Conservation (phyloP, 2,888 invertebrate genomes). For the Eilema sororculum region DNA sequence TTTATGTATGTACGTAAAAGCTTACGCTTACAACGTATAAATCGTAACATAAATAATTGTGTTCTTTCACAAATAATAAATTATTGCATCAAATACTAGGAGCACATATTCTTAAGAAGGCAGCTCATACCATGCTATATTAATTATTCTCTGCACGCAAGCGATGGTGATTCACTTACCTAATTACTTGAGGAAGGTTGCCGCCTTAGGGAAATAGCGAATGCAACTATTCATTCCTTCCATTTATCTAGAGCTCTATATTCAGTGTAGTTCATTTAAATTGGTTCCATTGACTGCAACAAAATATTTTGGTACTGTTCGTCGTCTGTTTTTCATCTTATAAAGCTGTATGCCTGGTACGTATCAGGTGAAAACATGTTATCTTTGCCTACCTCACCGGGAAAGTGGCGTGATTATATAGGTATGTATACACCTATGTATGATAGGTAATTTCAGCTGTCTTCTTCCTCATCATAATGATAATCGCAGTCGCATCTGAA, state of each 20-base stretch:
- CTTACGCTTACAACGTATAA: too few relatives aligned
- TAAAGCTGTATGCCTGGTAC: too few relatives aligned
- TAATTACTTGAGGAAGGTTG: slow-evolving; percentile 31
- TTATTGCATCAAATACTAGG: slow-evolving; percentile 44
- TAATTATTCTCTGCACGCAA: slow-evolving; percentile 14
- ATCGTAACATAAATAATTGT: too few relatives aligned
- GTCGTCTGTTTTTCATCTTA: not conserved
- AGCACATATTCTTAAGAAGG: slow-evolving; percentile 28
- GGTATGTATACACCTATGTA: too few relatives aligned
- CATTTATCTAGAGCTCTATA: not conserved
- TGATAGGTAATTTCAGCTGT: too few relatives aligned
- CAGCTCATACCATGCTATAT: slow-evolving; percentile 22
- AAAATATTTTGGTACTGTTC: not conserved
- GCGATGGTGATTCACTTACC: slow-evolving; percentile 36
- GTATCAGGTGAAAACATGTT: too few relatives aligned
- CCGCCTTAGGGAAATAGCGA: slow-evolving; percentile 29
- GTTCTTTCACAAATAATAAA: not conserved
- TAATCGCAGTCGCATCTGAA: too few relatives aligned
- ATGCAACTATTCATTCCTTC: slow-evolving; percentile 17
- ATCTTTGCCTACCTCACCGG: too few relatives aligned
- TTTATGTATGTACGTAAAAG: too few relatives aligned
- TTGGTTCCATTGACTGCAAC: not conserved
- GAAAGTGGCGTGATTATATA: too few relatives aligned
- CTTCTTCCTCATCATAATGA: too few relatives aligned
- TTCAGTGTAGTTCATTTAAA: not conserved